Conservation (phyloP, 2,113 vertebrate species). For the Nannospalax galili region DNA sequence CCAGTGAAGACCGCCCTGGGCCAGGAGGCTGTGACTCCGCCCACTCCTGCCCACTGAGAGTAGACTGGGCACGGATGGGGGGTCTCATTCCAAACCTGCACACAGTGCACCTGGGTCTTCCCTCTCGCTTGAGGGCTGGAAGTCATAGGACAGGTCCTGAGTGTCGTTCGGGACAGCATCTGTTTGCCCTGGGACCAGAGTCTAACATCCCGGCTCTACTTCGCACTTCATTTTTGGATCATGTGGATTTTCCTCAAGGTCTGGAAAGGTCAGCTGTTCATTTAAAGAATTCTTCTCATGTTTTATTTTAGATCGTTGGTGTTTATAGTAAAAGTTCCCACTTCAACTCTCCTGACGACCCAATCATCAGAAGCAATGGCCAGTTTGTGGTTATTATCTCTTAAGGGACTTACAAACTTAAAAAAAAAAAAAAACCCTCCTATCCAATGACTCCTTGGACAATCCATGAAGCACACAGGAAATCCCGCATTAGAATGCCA, state of each 20-base stretch:
- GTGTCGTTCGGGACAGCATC: background rate
- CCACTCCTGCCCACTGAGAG: background rate
- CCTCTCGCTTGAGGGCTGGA: background rate
- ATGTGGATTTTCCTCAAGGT: background rate
- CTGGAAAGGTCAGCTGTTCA: background rate
- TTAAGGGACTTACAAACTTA: background rate
- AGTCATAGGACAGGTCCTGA: background rate
- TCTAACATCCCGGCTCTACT: background rate
- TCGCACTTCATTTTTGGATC: background rate
- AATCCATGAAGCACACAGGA: background rate
- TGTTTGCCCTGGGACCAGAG: background rate
- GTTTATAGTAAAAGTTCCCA: background rate
- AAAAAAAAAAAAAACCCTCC: background rate
- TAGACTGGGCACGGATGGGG: background rate
- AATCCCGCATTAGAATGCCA: background rate
- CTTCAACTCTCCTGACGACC: background rate
- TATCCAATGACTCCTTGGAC: background rate
- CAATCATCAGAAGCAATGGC: background rate
- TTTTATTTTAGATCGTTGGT: background rate
- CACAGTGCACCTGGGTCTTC: background rate
- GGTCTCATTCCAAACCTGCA: background rate
- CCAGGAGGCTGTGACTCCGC: background rate
- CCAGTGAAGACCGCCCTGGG: background rate
- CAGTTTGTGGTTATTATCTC: background rate
- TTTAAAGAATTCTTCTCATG: background rate